Conservation (phyloP, 2,797 vertebrate genomes). For the Poecilia wingei region DNA sequence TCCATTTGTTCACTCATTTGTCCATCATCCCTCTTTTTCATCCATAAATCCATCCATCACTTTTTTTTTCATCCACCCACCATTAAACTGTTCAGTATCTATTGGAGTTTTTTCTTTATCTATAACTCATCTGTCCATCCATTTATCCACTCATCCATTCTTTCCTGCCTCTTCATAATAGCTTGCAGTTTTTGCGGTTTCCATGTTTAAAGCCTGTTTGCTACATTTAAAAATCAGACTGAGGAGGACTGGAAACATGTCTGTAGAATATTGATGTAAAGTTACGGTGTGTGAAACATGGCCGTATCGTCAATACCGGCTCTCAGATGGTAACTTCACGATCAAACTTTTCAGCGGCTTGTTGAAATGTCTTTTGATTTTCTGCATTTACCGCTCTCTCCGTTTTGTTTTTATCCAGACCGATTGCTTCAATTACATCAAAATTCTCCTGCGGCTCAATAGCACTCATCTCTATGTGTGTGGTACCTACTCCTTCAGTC, state of each 20-base stretch:
- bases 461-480: conserved; percentile 91
- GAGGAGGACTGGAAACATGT: not conserved
- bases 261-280: not conserved
- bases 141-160: not conserved
- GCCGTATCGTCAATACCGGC: too few species aligned
- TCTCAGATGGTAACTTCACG: not conserved
- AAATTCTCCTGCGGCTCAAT: conserved; percentile 91
- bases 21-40: not conserved
- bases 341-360: not conserved
- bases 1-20: too few species aligned
- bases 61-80: too few species aligned
- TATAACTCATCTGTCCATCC: not conserved
- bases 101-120: not conserved
- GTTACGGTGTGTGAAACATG: not conserved
- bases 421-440: conserved; percentile 97
- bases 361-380: conserved; percentile 5
- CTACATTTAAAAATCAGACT: not conserved
- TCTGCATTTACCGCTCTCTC: conserved; percentile 13
- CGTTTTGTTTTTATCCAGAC: conserved; percentile 77
- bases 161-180: not conserved
- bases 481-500: conserved; percentile 94
- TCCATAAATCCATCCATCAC: not conserved
- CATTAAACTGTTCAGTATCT: not conserved
- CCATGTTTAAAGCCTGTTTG: not conserved
- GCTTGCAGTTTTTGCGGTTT: not conserved